Conservation (phyloP, 2,888 invertebrate species). For the Mythimna lalbum region DNA sequence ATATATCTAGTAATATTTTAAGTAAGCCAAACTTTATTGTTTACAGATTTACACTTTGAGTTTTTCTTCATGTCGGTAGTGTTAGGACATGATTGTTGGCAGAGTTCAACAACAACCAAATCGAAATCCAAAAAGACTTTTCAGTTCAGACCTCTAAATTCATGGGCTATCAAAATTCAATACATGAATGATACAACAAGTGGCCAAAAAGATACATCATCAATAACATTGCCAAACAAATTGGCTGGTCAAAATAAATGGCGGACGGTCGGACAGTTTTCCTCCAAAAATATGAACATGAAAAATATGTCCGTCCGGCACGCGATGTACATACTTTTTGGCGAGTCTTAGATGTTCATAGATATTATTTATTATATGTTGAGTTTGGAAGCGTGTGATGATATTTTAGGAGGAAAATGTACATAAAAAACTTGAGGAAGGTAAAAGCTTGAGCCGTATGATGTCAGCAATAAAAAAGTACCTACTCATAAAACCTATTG, state of each 20-base stretch:
- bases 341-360: slow-evolving; percentile 23
- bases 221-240: slow-evolving; percentile 55
- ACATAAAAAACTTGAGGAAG: neutral
- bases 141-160: slow-evolving; percentile 10
- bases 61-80: neutral
- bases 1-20: neutral
- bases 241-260: slow-evolving; percentile 59
- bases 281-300: slow-evolving; percentile 43
- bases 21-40: no score
- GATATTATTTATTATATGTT: slow-evolving; percentile 42
- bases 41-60: neutral
- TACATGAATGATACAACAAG: slow-evolving; percentile 32
- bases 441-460: neutral
- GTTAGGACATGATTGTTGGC: no score
- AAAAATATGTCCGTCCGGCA: slow-evolving; percentile 47
- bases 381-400: slow-evolving; percentile 11
- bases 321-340: slow-evolving; percentile 51
- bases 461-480: neutral
- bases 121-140: neutral
- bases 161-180: slow-evolving; percentile 37
- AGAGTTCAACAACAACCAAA: neutral
- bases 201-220: slow-evolving; percentile 36
- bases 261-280: slow-evolving; percentile 37
- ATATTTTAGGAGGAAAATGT: slow-evolving; percentile 13
- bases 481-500: neutral